These are phyloP conservation scores for Clostera curtula DNA, from an alignment of 2,888 invertebrate species.

Conservation along the genomic window DNA sequence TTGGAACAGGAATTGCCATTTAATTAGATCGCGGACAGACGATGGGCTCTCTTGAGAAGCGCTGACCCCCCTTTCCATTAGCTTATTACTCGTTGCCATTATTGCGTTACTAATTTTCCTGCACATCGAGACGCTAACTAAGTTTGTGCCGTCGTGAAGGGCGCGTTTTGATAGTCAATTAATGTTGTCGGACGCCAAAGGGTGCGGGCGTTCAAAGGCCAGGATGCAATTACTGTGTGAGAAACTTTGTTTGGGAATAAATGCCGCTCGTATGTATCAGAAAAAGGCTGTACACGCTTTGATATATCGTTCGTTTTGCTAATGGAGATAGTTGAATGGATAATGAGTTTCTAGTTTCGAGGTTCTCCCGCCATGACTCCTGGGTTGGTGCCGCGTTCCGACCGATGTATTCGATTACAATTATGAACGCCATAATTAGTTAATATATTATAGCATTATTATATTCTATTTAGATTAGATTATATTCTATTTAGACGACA, in stretches of 20 bases:
- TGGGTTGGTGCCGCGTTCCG: no score
- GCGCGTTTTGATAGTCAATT: constrained; percentile 71
- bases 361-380: no score
- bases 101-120: constrained; percentile 72
- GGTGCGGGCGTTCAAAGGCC: constrained; percentile 30
- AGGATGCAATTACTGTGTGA: constrained; percentile 61
- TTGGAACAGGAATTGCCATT: constrained; percentile 54
- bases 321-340: no score
- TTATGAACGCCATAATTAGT: no score
- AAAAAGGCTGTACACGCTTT: no score
- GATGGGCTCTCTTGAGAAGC: constrained; percentile 33
- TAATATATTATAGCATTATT: no score
- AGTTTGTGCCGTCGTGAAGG: constrained; percentile 61
- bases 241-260: constrained; percentile 43
- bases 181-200: constrained; percentile 57
- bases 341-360: no score
- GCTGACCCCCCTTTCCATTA: constrained; percentile 67
- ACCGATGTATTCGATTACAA: no score
- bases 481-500: no score
- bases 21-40: constrained; percentile 50
- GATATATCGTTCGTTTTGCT: no score
- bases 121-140: constrained; percentile 62
- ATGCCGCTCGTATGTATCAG: no score
- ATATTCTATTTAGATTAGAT: no score
- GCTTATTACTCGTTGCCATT: constrained; percentile 62